Base-by-base conservation (phyloP, 2,113 vertebrate genomes). In the Diglossa brunneiventris region DNA sequence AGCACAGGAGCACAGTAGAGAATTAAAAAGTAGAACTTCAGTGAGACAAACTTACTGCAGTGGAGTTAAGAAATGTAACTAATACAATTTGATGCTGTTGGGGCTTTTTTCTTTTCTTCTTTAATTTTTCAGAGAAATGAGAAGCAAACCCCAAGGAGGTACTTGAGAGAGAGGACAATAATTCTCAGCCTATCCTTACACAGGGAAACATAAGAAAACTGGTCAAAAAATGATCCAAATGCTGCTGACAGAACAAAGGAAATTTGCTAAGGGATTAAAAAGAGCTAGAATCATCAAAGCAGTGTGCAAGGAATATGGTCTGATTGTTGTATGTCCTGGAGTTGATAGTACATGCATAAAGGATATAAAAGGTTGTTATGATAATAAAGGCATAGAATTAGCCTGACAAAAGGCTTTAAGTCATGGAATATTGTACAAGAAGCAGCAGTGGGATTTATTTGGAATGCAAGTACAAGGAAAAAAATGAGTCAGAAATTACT, bases 381-480 rank as follows among this genome's bases (percentile, higher is more conserved):
- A 16, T 61, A 86, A 81, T 89, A 74, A 92, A 89, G 26, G 39
- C 64, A 75, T 11, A 83, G 87, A 94, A 87, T 90, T 93, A 93
- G 49, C 61, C 76, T 95, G 55, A 78, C 75, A 87, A 82, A 81
- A 82, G 69, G 68, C n/a, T 72, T 72, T 87, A 89, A 68, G 61
- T 83, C 49, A 23, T 64, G 64, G 76, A 84, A 82, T 87, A 49
- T 83, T 92, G 37, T 50, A 49, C 44, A 83, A 92, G 69, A 78
- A 87, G 58, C 24, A 82, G 61, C 52, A 76, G 19, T 39, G 59
- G 78, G 55, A 83, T 92, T 85, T 90, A 47, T 92, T 85, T 94
- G 75, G 66, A 95, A 92, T 92, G 75, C 62, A 94, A 92, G 87
- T 83, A 23, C 35, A 75, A 87, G 76, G 72, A 89, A 96, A 81